Evolutionary conservation across 1,140 invertebrate species (phyloP).

Genomic region (Micrasema longulum): DNA sequence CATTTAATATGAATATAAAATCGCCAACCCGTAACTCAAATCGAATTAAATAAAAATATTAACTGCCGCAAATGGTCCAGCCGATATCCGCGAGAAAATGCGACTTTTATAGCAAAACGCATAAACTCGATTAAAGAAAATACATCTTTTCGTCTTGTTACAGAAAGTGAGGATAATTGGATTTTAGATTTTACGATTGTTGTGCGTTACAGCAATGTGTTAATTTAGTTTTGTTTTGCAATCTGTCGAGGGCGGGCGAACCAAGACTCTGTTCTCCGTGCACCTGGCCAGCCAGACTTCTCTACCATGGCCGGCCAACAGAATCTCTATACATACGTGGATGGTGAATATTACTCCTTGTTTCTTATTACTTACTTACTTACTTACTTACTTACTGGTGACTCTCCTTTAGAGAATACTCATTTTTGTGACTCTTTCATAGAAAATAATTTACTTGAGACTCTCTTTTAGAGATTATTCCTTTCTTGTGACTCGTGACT

Average conservation of each 20-base stretch:
- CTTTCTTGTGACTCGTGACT: too few relatives aligned
- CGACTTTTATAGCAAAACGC: conserved; percentile 21
- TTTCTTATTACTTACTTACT: conserved; percentile 11
- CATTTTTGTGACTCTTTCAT: too few relatives aligned
- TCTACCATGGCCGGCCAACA: conserved; percentile 24
- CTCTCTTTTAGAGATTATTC: too few relatives aligned
- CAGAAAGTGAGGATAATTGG: conserved; percentile 41
- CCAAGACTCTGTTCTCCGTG: neutral
- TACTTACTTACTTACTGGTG: too few relatives aligned
- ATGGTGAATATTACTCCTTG: conserved; percentile 50
- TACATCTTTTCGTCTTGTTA: conserved; percentile 25
- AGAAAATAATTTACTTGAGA: too few relatives aligned
- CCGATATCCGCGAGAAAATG: conserved; percentile 27
- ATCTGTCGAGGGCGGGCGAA: conserved; percentile 35
- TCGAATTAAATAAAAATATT: conserved; percentile 24
- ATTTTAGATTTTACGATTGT: conserved; percentile 32
- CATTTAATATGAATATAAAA: conserved; percentile 23
- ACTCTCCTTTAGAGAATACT: too few relatives aligned
- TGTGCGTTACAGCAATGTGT: conserved; percentile 35
- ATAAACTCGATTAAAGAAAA: conserved; percentile 40
- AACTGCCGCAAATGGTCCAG: neutral
- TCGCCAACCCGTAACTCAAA: conserved; percentile 3
- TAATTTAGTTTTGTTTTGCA: conserved; percentile 54
- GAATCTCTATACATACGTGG: conserved; percentile 53
- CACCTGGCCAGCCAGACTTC: neutral